Conservation (phyloP, 2,888 invertebrate species). For the Hemicrepidius hirtus region DNA sequence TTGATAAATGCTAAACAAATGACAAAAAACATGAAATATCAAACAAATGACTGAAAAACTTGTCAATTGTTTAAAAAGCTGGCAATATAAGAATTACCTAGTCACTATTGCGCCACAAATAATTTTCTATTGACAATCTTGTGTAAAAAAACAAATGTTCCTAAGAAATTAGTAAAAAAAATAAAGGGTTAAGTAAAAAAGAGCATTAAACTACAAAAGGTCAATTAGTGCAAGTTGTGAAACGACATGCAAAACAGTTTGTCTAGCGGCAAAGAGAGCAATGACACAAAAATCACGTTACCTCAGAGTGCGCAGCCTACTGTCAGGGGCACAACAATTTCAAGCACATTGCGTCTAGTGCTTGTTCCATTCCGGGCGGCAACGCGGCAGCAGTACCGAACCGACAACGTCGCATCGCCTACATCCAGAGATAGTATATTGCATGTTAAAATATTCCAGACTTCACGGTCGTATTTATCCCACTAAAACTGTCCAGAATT, state of each 20-base stretch:
- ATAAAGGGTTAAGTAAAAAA: constrained; percentile 2
- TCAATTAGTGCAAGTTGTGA: constrained; percentile 29
- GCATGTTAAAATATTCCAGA: constrained; percentile 61
- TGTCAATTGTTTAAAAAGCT: no score
- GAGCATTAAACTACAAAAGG: constrained; percentile 18
- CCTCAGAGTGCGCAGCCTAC: constrained; percentile 51
- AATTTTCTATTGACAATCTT: no score
- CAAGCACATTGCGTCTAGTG: constrained; percentile 57
- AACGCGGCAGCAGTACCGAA: constrained; percentile 47
- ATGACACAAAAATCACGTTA: constrained; percentile 54
- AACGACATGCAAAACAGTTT: constrained; percentile 34
- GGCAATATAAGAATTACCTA: no score
- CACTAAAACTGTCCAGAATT: constrained; percentile 49
- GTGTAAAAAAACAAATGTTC: background rate
- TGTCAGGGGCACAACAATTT: constrained; percentile 53
- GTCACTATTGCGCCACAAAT: no score
- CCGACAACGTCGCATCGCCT: constrained; percentile 61
- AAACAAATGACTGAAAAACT: no score
- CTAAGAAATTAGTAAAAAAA: background rate
- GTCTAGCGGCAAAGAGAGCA: constrained; percentile 44
- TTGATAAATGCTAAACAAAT: no score
- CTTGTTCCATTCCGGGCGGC: constrained; percentile 47
- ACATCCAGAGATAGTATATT: constrained; percentile 61
- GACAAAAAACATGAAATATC: no score
- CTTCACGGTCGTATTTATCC: constrained; percentile 52